Conservation (phyloP, 2,797 vertebrate species). For the Rhincodon typus region DNA sequence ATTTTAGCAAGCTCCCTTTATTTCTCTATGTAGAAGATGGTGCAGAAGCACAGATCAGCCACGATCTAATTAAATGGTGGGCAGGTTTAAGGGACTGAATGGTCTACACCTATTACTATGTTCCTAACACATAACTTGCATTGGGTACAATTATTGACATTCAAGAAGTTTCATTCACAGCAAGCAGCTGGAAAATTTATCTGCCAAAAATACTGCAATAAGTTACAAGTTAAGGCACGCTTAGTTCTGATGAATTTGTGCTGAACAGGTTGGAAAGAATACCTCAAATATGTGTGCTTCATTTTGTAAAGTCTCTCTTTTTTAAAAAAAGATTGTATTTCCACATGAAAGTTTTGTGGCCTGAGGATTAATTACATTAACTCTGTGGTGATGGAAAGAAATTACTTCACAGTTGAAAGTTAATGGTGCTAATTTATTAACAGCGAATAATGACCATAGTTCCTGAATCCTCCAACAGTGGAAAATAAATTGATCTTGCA, state of each 20-base stretch:
- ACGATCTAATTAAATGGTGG: background rate
- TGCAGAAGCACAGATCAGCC: background rate
- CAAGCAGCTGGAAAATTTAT: background rate
- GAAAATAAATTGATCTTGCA: background rate
- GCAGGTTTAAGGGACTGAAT: background rate
- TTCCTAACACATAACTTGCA: background rate
- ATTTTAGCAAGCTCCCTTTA: background rate
- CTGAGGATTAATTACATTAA: background rate
- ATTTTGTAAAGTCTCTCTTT: background rate
- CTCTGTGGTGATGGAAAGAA: background rate
- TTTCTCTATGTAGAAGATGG: background rate
- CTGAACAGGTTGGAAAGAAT: background rate
- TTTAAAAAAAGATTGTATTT: background rate
- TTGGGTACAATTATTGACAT: background rate
- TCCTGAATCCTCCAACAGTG: background rate
- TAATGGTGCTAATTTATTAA: background rate
- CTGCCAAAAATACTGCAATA: background rate
- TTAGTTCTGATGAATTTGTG: background rate
- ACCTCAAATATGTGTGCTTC: background rate
- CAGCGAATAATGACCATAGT: background rate
- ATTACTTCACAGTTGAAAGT: background rate
- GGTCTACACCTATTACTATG: background rate
- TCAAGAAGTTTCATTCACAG: background rate
- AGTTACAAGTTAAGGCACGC: background rate
- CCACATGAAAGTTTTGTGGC: background rate